phyloP scores from a whole-genome alignment of 2,113 vertebrate species.

The Macquaria ambigua region DNA sequence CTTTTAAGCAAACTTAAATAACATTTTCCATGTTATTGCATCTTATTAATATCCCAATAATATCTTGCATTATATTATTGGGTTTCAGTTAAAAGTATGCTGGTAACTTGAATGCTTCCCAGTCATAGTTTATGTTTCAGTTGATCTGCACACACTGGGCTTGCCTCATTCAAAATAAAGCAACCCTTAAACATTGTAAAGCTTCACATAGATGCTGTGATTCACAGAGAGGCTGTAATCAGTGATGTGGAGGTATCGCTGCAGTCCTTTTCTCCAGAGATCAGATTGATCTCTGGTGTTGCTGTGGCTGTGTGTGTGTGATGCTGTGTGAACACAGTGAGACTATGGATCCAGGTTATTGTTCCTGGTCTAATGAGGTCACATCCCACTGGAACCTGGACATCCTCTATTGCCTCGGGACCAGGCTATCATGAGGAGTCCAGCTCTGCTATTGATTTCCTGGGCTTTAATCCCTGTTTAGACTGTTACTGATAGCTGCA shows the following conservation, averaged over 20 bases:
- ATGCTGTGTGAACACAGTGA: not conserved
- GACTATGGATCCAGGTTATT: constrained; percentile 38
- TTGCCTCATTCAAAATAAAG: too few species aligned
- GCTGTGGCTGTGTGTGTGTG: not conserved
- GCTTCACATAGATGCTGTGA: too few species aligned
- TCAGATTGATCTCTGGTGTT: not conserved
- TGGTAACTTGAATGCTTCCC: too few species aligned
- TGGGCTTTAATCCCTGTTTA: constrained; percentile 41
- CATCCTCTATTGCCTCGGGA: constrained; percentile 59
- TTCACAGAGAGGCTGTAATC: not conserved
- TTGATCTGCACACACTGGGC: not conserved
- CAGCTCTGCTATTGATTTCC: constrained; percentile 70
- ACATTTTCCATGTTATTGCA: too few species aligned
- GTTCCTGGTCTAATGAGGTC: constrained; percentile 49
- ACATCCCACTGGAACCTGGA: constrained; percentile 28
- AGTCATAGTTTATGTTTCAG: too few species aligned
- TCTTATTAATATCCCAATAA: too few species aligned
- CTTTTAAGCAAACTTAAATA: too few species aligned
- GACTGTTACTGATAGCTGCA: constrained; percentile 34
- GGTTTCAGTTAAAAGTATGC: too few species aligned
- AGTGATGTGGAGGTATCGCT: not conserved
- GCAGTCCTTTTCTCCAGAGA: not conserved
- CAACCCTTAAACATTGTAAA: not conserved
- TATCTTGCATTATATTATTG: too few species aligned
- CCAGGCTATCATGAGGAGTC: constrained; percentile 61